Base-by-base conservation (phyloP, 2,797 vertebrate genomes). In the Chloroceryle inda region DNA sequence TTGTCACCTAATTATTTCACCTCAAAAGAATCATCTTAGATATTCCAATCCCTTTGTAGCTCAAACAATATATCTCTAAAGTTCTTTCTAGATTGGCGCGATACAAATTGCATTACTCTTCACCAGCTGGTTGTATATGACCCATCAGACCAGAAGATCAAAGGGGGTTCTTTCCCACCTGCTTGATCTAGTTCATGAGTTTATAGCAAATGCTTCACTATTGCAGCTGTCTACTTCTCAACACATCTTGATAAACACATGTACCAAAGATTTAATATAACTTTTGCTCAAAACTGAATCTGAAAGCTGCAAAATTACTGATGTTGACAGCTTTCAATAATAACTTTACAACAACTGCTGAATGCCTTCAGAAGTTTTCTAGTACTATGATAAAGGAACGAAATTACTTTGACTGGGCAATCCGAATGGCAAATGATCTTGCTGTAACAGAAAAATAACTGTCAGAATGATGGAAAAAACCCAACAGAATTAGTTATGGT, bases 141-240 rank as follows among this genome's bases (percentile, higher is more conserved):
- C 10, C 11, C 20, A n/a, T 42, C 9, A 69, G 52, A 35, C 5
- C 0, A 4, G 7, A 5, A 20, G 8, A 84, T 33, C 9, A 73
- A 72, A 56, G 13, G 55, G 1, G 4, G 1, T 6, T 35, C 27
- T 85, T 71, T 50, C 10, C 8, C 6, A 61, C 2, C 0, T 14
- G 26, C 2, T 53, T 33, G 11, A 74, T 78, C 8, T 21, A 23
- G 18, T 55, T 66, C 12, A 47, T n/a, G 38, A 79, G 13, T 31
- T 87, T 44, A 14, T 66, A 52, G 20, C 50, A 31, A 22, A 33
- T 72, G 21, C 4, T 55, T 87, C 50, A 23, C 5, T 73, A 11
- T 19, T 9, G 8, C 10, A 78, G 19, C 9, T 84, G 37, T 62
- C 20, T 33, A 33, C 4, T 69, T 15, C 27, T 62, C n/a, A 40